Conservation (phyloP, 2,797 vertebrate species). For the Falco berigora region DNA sequence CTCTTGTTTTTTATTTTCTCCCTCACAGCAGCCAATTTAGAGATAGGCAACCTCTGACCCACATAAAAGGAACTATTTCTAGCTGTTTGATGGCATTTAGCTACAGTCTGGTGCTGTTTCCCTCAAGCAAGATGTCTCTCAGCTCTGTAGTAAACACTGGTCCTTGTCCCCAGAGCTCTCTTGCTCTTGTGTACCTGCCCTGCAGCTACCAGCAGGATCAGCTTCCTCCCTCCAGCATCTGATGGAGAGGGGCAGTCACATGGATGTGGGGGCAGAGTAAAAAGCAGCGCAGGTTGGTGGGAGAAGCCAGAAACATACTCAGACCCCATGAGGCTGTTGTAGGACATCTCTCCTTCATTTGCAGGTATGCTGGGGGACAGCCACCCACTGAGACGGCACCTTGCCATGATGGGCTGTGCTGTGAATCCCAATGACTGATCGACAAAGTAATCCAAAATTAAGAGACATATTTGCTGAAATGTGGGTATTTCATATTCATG, state of each 20-base stretch:
- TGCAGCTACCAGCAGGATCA: not conserved
- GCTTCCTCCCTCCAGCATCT: not conserved
- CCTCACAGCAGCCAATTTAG: not conserved
- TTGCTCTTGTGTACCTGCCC: accelerated
- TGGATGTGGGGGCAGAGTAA: not conserved
- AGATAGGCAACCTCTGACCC: conserved; percentile 34
- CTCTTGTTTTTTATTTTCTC: conserved; percentile 41
- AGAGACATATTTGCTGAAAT: not conserved
- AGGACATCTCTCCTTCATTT: not conserved
- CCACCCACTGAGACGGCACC: not conserved
- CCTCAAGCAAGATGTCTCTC: not conserved
- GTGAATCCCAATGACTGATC: accelerated
- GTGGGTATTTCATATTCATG: accelerated
- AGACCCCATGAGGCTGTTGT: not conserved
- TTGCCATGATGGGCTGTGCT: not conserved
- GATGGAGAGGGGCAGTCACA: not conserved
- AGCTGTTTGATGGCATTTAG: not conserved
- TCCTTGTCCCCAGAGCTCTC: not conserved
- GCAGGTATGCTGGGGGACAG: accelerated
- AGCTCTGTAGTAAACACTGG: not conserved
- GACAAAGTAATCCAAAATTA: too few species aligned
- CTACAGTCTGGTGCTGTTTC: not conserved
- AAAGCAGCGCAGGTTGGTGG: accelerated
- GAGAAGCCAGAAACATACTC: not conserved
- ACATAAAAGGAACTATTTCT: conserved; percentile 26